Evolutionary conservation across 1,140 invertebrate species (phyloP).

Genomic region (Sinonovacula constricta): DNA sequence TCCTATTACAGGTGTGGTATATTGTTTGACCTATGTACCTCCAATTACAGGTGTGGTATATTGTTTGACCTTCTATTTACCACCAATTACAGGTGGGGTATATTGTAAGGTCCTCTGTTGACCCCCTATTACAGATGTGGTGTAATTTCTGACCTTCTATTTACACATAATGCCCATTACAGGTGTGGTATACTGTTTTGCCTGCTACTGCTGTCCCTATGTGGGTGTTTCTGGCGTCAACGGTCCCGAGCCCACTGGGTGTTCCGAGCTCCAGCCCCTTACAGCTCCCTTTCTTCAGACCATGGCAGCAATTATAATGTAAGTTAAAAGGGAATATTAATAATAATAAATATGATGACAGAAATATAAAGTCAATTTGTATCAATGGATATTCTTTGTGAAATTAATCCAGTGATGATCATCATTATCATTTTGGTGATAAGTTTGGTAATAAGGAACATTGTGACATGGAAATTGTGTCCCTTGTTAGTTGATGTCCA

Average conservation of each 20-base stretch:
- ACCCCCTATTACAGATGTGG: not conserved
- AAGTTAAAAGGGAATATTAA: not conserved
- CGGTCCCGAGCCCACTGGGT: conserved; percentile 35
- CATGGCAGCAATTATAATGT: conserved; percentile 27
- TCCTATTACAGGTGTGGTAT: not conserved
- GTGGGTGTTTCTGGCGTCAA: conserved; percentile 47
- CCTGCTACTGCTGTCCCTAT: conserved; percentile 38
- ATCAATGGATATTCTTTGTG: not conserved
- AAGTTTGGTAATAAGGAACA: not conserved
- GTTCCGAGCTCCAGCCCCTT: conserved; percentile 25
- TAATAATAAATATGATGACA: too few species aligned
- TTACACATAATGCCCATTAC: not conserved
- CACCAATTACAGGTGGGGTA: not conserved
- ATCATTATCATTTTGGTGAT: not conserved
- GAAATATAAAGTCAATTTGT: too few species aligned
- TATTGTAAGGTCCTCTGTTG: not conserved
- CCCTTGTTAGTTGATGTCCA: not conserved
- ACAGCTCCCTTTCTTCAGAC: conserved; percentile 17
- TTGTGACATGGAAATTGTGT: not conserved
- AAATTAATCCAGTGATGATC: not conserved
- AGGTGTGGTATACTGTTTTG: conserved; percentile 50
- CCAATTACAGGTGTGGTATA: not conserved
- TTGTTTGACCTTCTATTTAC: not conserved
- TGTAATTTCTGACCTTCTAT: not conserved
- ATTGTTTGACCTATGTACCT: not conserved